Evolutionary conservation across 2,113 vertebrate genomes (phyloP).

Genomic region (Malurus melanocephalus): DNA sequence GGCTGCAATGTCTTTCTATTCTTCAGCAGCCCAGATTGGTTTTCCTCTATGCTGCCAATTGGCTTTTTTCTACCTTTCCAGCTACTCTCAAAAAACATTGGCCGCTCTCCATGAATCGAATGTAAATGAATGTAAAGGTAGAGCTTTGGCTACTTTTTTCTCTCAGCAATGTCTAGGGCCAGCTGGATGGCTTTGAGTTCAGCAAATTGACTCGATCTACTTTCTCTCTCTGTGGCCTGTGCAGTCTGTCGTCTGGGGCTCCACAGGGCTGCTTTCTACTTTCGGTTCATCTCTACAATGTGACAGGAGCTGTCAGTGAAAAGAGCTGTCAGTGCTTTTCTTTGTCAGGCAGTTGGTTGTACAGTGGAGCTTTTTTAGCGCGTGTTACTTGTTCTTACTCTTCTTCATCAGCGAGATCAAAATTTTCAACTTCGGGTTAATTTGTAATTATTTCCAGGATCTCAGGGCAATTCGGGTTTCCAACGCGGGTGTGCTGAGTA

Average conservation of each 20-base stretch:
- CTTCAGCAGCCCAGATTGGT: no score
- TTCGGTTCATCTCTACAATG: not conserved
- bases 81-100: no score
- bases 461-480: not conserved
- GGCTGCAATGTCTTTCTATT: no score
- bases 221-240: not conserved
- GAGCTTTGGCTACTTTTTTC: no score
- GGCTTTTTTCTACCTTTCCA: no score
- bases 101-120: no score
- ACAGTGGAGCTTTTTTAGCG: not conserved
- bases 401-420: not conserved
- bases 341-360: not conserved
- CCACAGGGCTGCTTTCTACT: not conserved
- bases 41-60: no score
- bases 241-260: not conserved
- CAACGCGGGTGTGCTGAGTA: not conserved
- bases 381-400: not conserved
- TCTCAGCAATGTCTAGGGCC: no score
- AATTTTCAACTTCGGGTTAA: not conserved
- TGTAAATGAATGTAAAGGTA: no score
- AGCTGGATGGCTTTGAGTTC: no score
- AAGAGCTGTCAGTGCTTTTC: not conserved
- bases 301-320: not conserved
- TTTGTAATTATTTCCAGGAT: not conserved
- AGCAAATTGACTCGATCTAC: not conserved